These are phyloP conservation scores for Isoperla grammatica DNA, from an alignment of 2,888 invertebrate genomes.

Conservation along the genomic window DNA sequence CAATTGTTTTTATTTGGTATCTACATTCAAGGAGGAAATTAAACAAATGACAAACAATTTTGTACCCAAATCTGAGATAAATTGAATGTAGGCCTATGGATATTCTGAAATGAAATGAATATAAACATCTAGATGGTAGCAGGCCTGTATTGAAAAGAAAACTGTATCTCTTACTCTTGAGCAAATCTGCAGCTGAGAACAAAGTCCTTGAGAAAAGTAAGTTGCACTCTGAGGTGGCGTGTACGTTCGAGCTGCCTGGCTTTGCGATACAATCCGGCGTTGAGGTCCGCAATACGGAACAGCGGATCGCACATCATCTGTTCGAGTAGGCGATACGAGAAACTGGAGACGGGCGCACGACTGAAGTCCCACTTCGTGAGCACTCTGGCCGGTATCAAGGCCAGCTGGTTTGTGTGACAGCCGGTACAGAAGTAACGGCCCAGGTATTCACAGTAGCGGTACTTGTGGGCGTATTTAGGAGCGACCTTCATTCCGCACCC, in stretches of 20 bases:
- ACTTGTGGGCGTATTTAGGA: slow-evolving; percentile 62
- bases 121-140: no score
- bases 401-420: slow-evolving; percentile 72
- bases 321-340: slow-evolving; percentile 68
- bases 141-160: no score
- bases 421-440: slow-evolving; percentile 83
- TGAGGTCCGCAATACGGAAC: slow-evolving; percentile 67
- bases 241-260: slow-evolving; percentile 57
- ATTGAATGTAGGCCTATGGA: no score
- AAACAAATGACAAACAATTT: no score
- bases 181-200: slow-evolving; percentile 64
- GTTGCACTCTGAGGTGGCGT: slow-evolving; percentile 56
- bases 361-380: slow-evolving; percentile 60
- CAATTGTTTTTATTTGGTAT: no score
- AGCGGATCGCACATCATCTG: slow-evolving; percentile 72
- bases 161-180: slow-evolving; percentile 46
- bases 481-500: slow-evolving; percentile 80
- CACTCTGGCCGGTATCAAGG: slow-evolving; percentile 63
- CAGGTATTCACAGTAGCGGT: slow-evolving; percentile 76
- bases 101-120: no score
- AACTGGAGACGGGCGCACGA: slow-evolving; percentile 74
- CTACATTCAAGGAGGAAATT: no score
- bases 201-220: slow-evolving; percentile 65
- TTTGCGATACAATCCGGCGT: slow-evolving; percentile 58
- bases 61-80: no score